These are phyloP conservation scores for Phataginus tetradactyla DNA, from an alignment of 2,797 vertebrate genomes.

Conservation along the genomic window DNA sequence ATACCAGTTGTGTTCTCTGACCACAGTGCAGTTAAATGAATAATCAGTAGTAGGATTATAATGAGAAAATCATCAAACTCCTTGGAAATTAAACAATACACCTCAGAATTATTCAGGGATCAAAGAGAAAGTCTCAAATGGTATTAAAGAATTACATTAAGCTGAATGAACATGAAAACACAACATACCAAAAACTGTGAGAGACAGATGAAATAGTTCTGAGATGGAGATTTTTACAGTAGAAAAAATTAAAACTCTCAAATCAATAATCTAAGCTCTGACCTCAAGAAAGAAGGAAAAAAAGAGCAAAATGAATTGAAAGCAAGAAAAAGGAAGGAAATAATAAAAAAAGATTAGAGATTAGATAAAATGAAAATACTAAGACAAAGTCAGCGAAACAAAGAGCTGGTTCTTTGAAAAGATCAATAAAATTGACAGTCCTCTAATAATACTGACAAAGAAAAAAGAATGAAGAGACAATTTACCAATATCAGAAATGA, in stretches of 20 bases:
- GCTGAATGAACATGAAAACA: background rate
- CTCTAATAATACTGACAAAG: background rate
- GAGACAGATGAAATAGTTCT: background rate
- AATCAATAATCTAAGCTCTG: background rate
- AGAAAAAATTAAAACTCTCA: background rate
- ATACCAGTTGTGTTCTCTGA: background rate
- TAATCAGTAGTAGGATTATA: background rate
- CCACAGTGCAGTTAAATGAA: background rate
- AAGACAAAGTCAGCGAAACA: background rate
- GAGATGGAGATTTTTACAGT: background rate
- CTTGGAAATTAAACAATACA: background rate
- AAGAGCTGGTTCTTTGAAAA: background rate
- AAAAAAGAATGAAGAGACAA: background rate
- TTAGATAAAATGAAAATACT: background rate
- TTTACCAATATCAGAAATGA: background rate
- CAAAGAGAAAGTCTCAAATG: background rate
- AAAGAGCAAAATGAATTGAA: background rate
- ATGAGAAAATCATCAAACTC: background rate
- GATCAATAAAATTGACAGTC: background rate
- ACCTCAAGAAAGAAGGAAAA: background rate
- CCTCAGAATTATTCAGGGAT: background rate
- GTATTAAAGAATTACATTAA: background rate
- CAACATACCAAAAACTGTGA: background rate
- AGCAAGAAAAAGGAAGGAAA: conserved; percentile 8
- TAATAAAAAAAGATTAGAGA: background rate